Conservation (phyloP, 1,140 invertebrate genomes). For the Bombus confusus region DNA sequence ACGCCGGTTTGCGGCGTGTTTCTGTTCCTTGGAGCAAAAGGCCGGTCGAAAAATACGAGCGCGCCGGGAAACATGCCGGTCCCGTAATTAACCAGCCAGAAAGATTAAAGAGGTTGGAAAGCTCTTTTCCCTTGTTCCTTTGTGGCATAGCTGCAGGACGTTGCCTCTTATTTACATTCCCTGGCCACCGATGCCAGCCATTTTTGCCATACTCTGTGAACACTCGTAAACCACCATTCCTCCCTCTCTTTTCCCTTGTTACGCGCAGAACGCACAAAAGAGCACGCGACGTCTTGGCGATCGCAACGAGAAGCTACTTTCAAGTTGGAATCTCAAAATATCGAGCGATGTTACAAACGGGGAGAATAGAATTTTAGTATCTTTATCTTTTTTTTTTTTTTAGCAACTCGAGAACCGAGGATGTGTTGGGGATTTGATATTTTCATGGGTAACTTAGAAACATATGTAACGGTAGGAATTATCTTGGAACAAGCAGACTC, state of each 20-base stretch:
- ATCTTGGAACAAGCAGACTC: no score
- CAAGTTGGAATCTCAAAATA: not conserved
- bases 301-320: not conserved
- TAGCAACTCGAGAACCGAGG: no score
- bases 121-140: conserved; percentile 38
- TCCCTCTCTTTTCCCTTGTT: not conserved
- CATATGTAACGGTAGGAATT: no score
- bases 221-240: not conserved
- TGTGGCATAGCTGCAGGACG: conserved; percentile 21
- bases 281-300: not conserved
- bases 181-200: conserved; percentile 6
- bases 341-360: no score
- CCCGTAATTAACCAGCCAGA: conserved; percentile 56
- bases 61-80: conserved; percentile 21
- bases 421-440: no score
- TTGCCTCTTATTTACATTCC: conserved; percentile 34
- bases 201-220: no score
- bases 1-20: conserved; percentile 18
- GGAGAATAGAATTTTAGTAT: no score
- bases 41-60: conserved; percentile 36
- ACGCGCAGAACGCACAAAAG: not conserved
- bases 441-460: no score
- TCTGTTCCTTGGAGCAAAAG: conserved; percentile 24
- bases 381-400: no score
- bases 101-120: conserved; percentile 57